A percentile compares a stretch with the other conserved stretches of the same genome.
phyloP scores from a whole-genome alignment of 2,888 invertebrate genomes.

The Cheilosia variabilis region DNA sequence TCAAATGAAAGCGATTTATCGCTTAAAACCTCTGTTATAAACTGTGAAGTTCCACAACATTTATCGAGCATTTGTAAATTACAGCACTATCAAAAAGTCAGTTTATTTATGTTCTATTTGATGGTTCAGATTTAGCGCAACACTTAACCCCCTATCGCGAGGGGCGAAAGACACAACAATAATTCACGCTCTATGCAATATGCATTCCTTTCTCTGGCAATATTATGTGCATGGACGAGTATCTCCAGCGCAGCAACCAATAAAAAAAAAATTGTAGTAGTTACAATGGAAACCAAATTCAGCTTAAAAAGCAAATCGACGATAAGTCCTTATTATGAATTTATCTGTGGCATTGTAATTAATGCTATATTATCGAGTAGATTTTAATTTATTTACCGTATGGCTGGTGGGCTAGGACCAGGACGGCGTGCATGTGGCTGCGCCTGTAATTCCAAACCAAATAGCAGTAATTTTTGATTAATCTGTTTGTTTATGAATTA shows the following conservation, averaged over 20 bases:
- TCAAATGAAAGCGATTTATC: too few relatives aligned
- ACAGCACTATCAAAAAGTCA: too few relatives aligned
- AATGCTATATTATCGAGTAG: conserved; percentile 75
- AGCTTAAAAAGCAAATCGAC: conserved; percentile 72
- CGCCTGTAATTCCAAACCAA: conserved; percentile 71
- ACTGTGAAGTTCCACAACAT: too few relatives aligned
- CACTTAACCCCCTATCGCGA: background rate
- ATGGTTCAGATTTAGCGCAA: conserved; percentile 25
- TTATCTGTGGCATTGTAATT: conserved; percentile 71
- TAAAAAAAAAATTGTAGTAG: conserved; percentile 9
- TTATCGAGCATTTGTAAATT: too few relatives aligned
- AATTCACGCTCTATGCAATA: conserved; percentile 19
- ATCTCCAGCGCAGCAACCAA: background rate
- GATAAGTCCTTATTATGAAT: conserved; percentile 75
- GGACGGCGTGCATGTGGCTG: conserved; percentile 36
- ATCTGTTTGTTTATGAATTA: conserved; percentile 75
- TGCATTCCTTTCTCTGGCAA: background rate
- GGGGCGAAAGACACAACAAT: conserved; percentile 15
- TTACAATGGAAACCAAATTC: conserved; percentile 32
- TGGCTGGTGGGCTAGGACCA: conserved; percentile 59
- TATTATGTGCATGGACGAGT: background rate
- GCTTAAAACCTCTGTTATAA: too few relatives aligned
- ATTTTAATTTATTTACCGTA: conserved; percentile 76
- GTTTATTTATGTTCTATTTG: conserved; percentile 39
- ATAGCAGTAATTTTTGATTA: conserved; percentile 76